Conservation (phyloP, 1,140 invertebrate genomes). For the Rhizoglyphus robini region DNA sequence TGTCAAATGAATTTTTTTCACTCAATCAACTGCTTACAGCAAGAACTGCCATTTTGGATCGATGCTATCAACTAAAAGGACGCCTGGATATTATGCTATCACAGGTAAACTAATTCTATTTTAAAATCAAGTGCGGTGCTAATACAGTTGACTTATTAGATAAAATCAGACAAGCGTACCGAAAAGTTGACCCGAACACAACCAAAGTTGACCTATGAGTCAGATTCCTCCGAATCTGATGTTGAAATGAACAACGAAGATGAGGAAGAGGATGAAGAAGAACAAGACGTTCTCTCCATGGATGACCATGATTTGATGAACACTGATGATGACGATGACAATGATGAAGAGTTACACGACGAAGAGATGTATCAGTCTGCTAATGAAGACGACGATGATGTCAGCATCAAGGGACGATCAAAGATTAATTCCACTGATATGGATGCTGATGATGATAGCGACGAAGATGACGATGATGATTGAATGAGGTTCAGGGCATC, state of each 20-base stretch:
- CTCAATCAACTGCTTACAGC: background rate
- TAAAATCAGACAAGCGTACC: background rate
- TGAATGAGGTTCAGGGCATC: background rate
- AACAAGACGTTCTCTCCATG: background rate
- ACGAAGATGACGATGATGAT: background rate
- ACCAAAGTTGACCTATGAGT: background rate
- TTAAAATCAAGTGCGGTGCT: background rate
- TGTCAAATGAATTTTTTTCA: background rate
- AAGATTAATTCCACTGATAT: background rate
- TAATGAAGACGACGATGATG: background rate
- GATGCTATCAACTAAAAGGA: conserved; percentile 12
- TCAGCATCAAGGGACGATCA: background rate
- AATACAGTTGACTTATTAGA: background rate
- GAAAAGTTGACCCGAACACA: background rate
- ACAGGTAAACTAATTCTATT: conserved; percentile 8
- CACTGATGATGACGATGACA: conserved; percentile 11
- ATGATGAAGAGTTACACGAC: background rate
- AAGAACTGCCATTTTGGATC: conserved; percentile 13
- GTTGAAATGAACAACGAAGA: background rate
- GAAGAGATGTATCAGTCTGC: too few relatives aligned
- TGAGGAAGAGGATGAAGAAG: conserved; percentile 6
- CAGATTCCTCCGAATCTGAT: background rate
- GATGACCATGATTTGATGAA: background rate
- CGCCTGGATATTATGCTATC: conserved; percentile 14
- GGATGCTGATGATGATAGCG: background rate